Percentiles rank a stretch among this genome's conserved stretches.
Evolutionary conservation across 2,113 vertebrate genomes (phyloP).

Genomic region (Hemiprocne comata): DNA sequence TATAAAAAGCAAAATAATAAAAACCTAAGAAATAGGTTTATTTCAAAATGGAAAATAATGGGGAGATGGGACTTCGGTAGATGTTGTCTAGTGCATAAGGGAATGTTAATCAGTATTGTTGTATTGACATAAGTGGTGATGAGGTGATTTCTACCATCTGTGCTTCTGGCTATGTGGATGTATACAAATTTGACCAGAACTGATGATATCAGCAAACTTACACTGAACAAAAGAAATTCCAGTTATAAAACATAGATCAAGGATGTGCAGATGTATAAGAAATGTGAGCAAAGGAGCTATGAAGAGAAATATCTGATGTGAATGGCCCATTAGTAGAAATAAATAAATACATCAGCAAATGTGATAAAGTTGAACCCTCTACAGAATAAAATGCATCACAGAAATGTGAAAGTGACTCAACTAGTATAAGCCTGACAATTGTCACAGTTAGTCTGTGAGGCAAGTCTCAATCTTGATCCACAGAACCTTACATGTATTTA

Average conservation of each 20-base stretch:
- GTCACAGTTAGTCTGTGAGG: background rate
- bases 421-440: background rate
- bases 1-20: background rate
- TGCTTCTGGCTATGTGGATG: background rate
- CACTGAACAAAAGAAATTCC: constrained; percentile 4
- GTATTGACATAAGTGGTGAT: background rate
- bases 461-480: background rate
- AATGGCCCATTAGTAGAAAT: background rate
- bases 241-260: constrained; percentile 1
- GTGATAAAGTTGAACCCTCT: background rate
- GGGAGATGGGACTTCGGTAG: background rate
- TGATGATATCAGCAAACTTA: constrained; percentile 31
- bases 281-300: background rate
- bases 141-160: constrained; percentile 40
- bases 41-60: background rate
- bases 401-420: background rate
- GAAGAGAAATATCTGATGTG: background rate
- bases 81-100: background rate
- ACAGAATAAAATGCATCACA: background rate
- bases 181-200: background rate
- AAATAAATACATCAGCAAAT: constrained; percentile 21
- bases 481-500: background rate
- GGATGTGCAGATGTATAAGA: background rate
- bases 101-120: background rate
- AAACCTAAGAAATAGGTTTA: background rate